Base-by-base conservation (phyloP, 2,797 vertebrate species). In the Chelon auratus region DNA sequence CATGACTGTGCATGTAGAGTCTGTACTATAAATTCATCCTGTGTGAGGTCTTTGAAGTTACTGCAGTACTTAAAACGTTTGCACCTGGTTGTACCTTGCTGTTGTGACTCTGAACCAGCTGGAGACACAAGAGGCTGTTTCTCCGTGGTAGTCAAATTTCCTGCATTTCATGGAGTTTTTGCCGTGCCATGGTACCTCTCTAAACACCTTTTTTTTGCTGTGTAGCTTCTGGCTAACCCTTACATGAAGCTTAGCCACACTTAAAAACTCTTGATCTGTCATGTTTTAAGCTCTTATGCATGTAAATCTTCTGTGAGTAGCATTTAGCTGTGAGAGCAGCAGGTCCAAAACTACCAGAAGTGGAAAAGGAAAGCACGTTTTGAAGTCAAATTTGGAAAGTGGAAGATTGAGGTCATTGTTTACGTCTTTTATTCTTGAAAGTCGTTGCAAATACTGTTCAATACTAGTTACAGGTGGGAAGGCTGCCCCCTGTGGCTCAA, bases 1-100 rank as follows among this genome's bases (percentile, higher is more conserved):
- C 47, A 72, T 65, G 63, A 68, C 65, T 57, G 60, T 78, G 86
- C 90, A 89, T 87, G 89, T 69, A 37, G 39, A 62, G 53, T 65
- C 33, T 12, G 30, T 51, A 15, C 43, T 55, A 12, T 54, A 48
- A 60, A 51, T 61, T 33, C 1, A 39, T 2, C 33, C 6, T 9
- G 43, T 73, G 74, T 60, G 57, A 42, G 24, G 26, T 59, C 59
- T 83, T 67, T 62, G 24, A 22, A 37, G 59, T 68, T 45, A 17
- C 24, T 65, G 42, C 12, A 61, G 62, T 61, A 26, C 18, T 60
- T 60, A 24, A 26, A 71, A 40, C 13, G 48, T 77, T 75, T 83
- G 61, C 75, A 33, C 30, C 30, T 55, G 56, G 78, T 56, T 59
- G 50, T 33, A 24, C 24, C 60, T 68, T n/a, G 36, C 42, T 68